Evolutionary conservation across 2,888 invertebrate species (phyloP), one percentile per base, ranked within the genome.

Genomic region (Trypoxylon attenuatum): DNA sequence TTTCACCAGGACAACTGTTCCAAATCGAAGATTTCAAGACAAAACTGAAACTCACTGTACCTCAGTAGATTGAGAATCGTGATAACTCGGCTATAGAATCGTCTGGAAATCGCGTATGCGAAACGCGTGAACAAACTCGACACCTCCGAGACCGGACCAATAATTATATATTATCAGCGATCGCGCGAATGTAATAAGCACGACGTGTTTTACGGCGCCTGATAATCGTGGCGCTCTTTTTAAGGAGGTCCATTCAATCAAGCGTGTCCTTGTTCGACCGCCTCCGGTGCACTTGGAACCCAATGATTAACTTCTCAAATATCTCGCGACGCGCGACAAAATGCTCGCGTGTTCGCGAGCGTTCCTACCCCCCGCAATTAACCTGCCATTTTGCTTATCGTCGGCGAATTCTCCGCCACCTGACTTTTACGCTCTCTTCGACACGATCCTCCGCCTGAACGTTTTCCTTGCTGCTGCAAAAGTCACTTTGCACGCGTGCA

Each of bases 111-210:
- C 13, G n/a, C 33, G 13, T 33, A 33, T 33, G 33, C 33, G 33
- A 33, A 4, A 10, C 10, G 33, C n/a, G 13, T 10, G 33, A 33
- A 57, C 53, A 66, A 66, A 61, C 21, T 18, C 33, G 53, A 46
- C 33, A 66, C 64, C 18, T 42, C 33, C 19, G 1, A 27, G 33
- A n/a, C 22, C 21, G 23, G 53, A 29, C 42, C 63, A 65, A 74
- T 74, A 74, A 74, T 71, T 71, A 74, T n/a, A n/a, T n/a, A n/a
- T 66, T 71, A 61, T 71, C 69, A 49, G 71, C 56, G 55, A 65
- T 74, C 66, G 58, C 63, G 72, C 64, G 70, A 73, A 53, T 55
- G 57, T 70, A 73, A 73, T 68, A 58, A 54, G 52, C 46, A 41
- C 52, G 45, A 41, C 67, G 49, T 65, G 55, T 25, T 25, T 47